Conservation (phyloP, 2,797 vertebrate species). For the Allobates femoralis region DNA sequence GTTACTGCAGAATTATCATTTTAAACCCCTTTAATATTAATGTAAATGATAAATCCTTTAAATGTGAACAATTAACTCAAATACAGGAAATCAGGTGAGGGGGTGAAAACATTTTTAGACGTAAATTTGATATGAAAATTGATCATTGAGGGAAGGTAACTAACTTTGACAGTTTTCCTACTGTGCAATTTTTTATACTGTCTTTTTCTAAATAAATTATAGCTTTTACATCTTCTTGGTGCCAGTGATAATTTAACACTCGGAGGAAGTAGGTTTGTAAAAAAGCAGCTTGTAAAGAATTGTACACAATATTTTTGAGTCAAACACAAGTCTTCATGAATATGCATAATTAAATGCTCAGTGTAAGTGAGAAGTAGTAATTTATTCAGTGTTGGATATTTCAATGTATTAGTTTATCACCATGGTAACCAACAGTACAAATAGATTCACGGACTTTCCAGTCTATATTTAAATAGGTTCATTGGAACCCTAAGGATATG, state of each 20-base stretch:
- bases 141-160: neutral
- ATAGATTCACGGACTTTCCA: conserved; percentile 77
- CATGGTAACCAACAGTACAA: conserved; percentile 77
- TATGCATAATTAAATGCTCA: conserved; percentile 84
- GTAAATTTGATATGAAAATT: neutral
- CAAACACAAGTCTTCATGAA: conserved; percentile 74
- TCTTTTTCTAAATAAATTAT: conserved; percentile 9
- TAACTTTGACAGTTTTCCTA: neutral
- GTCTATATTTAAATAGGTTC: conserved; percentile 78
- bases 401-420: conserved; percentile 84
- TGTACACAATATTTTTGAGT: conserved; percentile 60
- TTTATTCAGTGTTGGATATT: conserved; percentile 85
- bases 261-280: conserved; percentile 39
- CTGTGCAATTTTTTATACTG: neutral
- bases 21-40: too few species aligned
- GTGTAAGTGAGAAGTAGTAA: conserved; percentile 82
- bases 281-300: conserved; percentile 63
- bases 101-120: too few species aligned
- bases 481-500: conserved; percentile 72
- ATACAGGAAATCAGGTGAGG: too few species aligned
- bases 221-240: neutral
- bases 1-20: too few species aligned
- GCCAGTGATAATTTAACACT: conserved; percentile 60
- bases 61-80: too few species aligned
- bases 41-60: too few species aligned